Base-by-base conservation (phyloP, 2,888 invertebrate species). In the Phortica magna region DNA sequence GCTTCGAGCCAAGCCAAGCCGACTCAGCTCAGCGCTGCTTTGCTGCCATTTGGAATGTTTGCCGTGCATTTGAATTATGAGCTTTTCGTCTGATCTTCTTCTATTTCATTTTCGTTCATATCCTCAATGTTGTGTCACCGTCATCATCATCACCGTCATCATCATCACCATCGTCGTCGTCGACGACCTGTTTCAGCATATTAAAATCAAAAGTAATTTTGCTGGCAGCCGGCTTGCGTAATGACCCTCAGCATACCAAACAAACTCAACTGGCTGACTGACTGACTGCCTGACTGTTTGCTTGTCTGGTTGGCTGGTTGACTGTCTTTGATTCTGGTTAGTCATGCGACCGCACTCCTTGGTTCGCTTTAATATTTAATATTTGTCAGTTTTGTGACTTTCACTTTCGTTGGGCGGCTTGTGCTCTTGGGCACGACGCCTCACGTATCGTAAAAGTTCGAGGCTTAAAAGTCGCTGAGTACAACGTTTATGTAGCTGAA, bases 391-490 rank as follows among this genome's bases (percentile, higher is more conserved):
- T 22, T 17, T 9, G 61, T 72, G 68, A 41, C 42, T 77, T 59
- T 31, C 31, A 31, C 31, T 31, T 31, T 31, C 31, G 31, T 4
- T 31, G 31, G 31, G 0, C 2, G 31, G 31, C 31, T 2, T 31
- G 31, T 4, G 31, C 31, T 31, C 22, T 78, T 84, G 78, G 76
- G 76, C 82, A 82, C 83, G 78, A 80, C 79, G 68, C 80, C 80
- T 83, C 85, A 85, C 88, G 85, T 85, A 84, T 80, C 85, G 82
- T 87, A 77, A 87, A 86, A 83, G 82, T 88, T 74, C 77, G 80
- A 80, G 79, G 83, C 88, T 86, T 83, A 79, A 86, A 86, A 79
- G 81, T 88, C 83, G 42, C 53, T 71, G 53, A 86, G 81, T 22
- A 22, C 19, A 22, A 10, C 22, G 22, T 22, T 61, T 61, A 61